Evolutionary conservation across 2,797 vertebrate species (phyloP).

Genomic region (Takifugu rubripes): DNA sequence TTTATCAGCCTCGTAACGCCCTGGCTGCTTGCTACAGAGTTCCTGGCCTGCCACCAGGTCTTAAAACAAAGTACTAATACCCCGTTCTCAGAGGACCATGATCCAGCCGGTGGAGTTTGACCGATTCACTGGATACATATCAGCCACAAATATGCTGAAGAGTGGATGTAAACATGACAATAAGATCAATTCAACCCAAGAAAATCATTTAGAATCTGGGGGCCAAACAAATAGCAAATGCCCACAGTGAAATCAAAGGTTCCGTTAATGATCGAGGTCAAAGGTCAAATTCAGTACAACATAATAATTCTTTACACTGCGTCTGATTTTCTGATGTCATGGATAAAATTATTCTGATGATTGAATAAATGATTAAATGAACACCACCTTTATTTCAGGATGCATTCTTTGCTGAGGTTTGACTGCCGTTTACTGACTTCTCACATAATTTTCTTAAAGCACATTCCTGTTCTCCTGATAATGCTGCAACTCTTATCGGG

Average conservation of each 20-base stretch:
- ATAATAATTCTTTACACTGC: too few relatives aligned
- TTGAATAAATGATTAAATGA: neutral
- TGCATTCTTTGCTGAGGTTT: neutral
- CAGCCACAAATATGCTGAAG: neutral
- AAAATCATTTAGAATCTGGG: too few relatives aligned
- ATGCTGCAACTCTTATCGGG: slow-evolving; percentile 23
- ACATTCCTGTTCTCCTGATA: slow-evolving; percentile 3
- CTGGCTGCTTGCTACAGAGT: neutral
- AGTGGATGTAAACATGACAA: neutral
- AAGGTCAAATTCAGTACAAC: too few relatives aligned
- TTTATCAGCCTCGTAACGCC: slow-evolving; percentile 22
- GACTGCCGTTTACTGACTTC: slow-evolving; percentile 7
- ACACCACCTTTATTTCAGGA: neutral
- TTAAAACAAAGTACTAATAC: neutral
- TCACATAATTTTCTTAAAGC: slow-evolving; percentile 12
- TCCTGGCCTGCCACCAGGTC: slow-evolving; percentile 3
- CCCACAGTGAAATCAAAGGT: too few relatives aligned
- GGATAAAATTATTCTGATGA: too few relatives aligned
- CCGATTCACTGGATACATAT: slow-evolving; percentile 14
- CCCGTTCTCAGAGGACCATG: slow-evolving; percentile 23
- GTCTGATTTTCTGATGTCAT: too few relatives aligned
- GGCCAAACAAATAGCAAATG: too few relatives aligned
- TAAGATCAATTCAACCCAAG: neutral
- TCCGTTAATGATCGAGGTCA: too few relatives aligned
- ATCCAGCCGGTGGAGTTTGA: slow-evolving; percentile 35